Percentiles rank a stretch among this genome's conserved stretches.
These are phyloP conservation scores for Paradisaea rubra DNA, from an alignment of 2,113 vertebrate genomes.

Conservation along the genomic window DNA sequence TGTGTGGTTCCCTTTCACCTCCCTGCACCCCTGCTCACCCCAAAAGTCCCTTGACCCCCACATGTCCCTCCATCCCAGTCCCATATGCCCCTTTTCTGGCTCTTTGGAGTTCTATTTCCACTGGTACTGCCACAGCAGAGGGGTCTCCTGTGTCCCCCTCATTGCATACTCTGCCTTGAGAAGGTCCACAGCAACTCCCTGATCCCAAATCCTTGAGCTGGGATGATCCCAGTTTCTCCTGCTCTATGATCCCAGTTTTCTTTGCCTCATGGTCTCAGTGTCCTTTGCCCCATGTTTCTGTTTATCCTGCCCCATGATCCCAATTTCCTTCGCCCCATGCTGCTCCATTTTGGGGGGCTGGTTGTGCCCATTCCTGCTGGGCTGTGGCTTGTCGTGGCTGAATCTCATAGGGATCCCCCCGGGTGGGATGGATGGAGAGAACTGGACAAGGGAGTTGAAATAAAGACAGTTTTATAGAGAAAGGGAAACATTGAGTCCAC, in stretches of 20 bases:
- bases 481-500: neutral
- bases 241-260: no score
- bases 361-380: neutral
- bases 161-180: fast-evolving
- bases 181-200: neutral
- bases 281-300: fast-evolving
- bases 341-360: neutral
- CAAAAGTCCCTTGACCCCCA: no score
- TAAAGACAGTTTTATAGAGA: neutral
- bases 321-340: no score
- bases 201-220: neutral
- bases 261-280: neutral
- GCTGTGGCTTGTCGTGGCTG: neutral
- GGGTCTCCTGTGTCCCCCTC: neutral
- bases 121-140: neutral
- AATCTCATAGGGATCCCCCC: neutral
- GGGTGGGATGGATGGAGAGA: neutral
- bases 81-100: neutral
- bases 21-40: neutral
- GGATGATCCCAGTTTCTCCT: neutral
- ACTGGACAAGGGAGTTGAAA: neutral
- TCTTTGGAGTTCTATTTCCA: neutral
- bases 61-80: no score
- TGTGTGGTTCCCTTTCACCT: neutral
- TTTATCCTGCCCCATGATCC: neutral